These are phyloP conservation scores for Rousettus leschenaultii DNA, from an alignment of 2,113 vertebrate genomes.

Conservation along the genomic window DNA sequence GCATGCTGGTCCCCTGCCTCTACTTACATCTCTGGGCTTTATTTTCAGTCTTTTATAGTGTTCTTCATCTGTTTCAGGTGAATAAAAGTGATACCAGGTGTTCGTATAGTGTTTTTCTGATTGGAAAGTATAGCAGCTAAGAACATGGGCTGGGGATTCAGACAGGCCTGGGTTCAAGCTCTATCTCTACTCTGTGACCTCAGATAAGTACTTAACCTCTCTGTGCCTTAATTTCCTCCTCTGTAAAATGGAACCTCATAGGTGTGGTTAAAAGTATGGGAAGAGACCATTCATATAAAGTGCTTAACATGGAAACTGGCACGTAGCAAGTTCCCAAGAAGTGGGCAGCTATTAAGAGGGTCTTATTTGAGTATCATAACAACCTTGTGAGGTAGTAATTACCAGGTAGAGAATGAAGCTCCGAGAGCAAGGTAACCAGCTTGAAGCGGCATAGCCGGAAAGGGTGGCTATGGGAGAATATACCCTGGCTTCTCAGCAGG, in stretches of 20 bases:
- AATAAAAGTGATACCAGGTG: neutral
- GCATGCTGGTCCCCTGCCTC: neutral
- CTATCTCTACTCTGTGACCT: neutral
- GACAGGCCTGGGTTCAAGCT: neutral
- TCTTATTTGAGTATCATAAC: neutral
- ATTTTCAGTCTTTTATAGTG: neutral
- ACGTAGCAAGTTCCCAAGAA: neutral
- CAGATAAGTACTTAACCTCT: neutral
- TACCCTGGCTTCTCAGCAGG: neutral
- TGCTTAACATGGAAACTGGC: neutral
- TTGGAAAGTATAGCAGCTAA: neutral
- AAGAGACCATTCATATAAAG: neutral
- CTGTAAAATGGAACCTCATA: neutral
- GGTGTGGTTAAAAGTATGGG: neutral
- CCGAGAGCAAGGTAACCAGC: neutral
- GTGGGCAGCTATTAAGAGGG: neutral
- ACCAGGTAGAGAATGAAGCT: neutral
- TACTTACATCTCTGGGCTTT: neutral
- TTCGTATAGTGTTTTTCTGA: neutral
- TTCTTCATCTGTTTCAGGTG: neutral
- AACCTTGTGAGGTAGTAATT: neutral
- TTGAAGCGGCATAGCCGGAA: neutral
- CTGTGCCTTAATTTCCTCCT: neutral
- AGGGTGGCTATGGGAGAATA: neutral
- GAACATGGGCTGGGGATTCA: neutral